These are phyloP conservation scores for Nicator chloris DNA, from an alignment of 2,113 vertebrate species.

Conservation along the genomic window DNA sequence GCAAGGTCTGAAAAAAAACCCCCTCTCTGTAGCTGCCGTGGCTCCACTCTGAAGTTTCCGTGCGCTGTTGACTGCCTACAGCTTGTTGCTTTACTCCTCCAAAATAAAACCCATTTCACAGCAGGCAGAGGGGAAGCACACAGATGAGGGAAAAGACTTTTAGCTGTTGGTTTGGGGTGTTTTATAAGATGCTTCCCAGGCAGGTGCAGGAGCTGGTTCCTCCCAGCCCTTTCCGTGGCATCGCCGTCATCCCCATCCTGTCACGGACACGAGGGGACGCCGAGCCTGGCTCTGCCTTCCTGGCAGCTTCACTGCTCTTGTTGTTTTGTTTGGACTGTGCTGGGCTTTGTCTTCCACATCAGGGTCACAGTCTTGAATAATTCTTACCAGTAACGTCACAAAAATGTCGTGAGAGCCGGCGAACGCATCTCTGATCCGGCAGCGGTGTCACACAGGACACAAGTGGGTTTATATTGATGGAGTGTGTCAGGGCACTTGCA, in stretches of 20 bases:
- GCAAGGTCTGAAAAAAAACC: not conserved
- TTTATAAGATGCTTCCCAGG: not conserved
- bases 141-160: not conserved
- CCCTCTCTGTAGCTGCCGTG: not conserved
- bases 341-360: not conserved
- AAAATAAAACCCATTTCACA: not conserved
- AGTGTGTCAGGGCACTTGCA: not conserved
- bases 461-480: not conserved
- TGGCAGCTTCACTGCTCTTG: not conserved
- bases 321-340: not conserved
- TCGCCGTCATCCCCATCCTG: not conserved
- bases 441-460: not conserved
- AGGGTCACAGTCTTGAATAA: not conserved
- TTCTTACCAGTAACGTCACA: not conserved
- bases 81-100: not conserved
- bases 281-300: not conserved
- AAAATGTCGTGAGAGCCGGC: not conserved
- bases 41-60: not conserved
- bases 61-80: not conserved
- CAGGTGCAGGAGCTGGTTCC: not conserved
- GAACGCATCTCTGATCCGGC: not conserved
- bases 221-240: not conserved
- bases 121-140: not conserved
- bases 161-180: not conserved
- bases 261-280: accelerated